Percentiles rank a stretch among this genome's conserved stretches.
Evolutionary conservation across 2,797 vertebrate species (phyloP).

Genomic region (Numenius phaeopus): DNA sequence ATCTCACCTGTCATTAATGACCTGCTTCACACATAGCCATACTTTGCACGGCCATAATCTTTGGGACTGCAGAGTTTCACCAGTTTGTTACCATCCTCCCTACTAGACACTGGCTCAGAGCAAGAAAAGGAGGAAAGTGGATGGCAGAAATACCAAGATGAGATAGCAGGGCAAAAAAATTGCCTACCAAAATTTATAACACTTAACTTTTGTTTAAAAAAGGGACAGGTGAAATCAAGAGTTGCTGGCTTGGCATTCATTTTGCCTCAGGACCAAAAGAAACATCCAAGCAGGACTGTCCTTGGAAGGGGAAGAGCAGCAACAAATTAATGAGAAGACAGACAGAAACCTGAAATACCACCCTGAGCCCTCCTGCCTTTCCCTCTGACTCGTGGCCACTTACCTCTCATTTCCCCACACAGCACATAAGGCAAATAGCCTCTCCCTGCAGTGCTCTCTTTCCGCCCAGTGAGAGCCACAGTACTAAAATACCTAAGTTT

Average conservation of each 20-base stretch:
- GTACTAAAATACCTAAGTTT: not conserved
- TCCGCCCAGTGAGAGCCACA: not conserved
- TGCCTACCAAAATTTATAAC: not conserved
- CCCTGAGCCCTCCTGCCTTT: not conserved
- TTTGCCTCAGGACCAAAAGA: not conserved
- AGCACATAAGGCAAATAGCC: not conserved
- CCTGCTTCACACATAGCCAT: not conserved
- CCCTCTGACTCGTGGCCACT: not conserved
- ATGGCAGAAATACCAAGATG: not conserved
- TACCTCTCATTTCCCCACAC: fast-evolving
- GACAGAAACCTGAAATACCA: not conserved
- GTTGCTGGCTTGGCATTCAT: not conserved
- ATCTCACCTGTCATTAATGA: not conserved
- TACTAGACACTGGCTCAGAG: not conserved
- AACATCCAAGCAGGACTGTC: not conserved
- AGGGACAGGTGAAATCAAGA: not conserved
- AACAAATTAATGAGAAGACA: not conserved
- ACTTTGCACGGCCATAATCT: not conserved
- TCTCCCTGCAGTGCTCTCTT: not conserved
- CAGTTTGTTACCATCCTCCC: not conserved
- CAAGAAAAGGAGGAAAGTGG: not conserved
- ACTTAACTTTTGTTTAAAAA: not conserved
- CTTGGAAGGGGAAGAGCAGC: not conserved
- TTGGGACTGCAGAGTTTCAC: not conserved
- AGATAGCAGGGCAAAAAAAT: not conserved